Evolutionary conservation across 1,140 invertebrate species (phyloP), one percentile per base, ranked within the genome.

Genomic region (Teleogryllus occipitalis): DNA sequence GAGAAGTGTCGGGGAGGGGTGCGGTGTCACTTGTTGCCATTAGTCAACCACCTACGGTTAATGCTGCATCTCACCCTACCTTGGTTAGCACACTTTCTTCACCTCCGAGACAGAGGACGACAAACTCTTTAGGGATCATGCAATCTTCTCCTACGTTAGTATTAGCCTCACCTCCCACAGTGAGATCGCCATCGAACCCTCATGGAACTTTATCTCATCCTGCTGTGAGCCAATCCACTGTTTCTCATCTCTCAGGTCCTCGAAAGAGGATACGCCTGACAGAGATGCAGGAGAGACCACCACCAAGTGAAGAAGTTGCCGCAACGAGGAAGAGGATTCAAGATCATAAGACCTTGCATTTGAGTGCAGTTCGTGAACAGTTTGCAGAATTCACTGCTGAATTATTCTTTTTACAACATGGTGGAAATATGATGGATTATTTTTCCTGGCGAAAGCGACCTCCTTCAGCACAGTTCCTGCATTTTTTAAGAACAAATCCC

Each of bases 371-470:
- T 14, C 87, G 88, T 79, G 89, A 89, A 46, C 89, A 87, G 84
- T 95, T 95, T 86, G 90, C 91, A 82, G 95, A 97, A 84, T 91
- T 93, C 86, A 89, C 94, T 82, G 90, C 93, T 76, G 96, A 97
- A 87, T 87, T 93, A 78, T 97, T 92, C 88, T 96, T 95, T 86
- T 89, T 97, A 74, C 93, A 96, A 86, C 90, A 90, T 83, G 93
- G 93, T 81, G 94, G 94, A 65, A 96, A 96, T 86, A 91, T 97
- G 86, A 93, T 96, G 90, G 96, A 97, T 84, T 95, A 93, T 85
- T 89, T 90, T 82, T 86, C 89, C 49, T 97, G 95, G 93, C 91
- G 92, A 81, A 96, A 95, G 85, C 88, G 92, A 83, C 91, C 94
- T 78, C 89, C 92, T 74, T 90, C 90, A 46, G 89, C 91, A 72